phyloP scores from a whole-genome alignment of 1,140 invertebrate species.

The Drosophila nikananu region DNA sequence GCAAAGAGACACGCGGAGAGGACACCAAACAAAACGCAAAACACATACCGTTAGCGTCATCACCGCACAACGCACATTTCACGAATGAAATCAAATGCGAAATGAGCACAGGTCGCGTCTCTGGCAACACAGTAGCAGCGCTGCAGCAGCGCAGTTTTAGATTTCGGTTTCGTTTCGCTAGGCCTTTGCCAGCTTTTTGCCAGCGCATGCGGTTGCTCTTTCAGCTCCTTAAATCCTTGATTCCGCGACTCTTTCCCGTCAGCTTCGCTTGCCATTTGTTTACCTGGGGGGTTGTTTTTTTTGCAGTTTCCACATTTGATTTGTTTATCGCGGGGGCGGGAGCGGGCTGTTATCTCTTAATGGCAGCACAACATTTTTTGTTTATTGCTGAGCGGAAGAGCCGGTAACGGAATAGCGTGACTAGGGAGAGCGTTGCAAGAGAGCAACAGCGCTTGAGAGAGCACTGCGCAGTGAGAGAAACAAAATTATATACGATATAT shows the following conservation, averaged over 20 bases:
- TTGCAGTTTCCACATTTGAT: constrained; percentile 46
- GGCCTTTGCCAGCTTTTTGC: constrained; percentile 13
- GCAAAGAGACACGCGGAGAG: background rate
- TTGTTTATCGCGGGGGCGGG: constrained; percentile 66
- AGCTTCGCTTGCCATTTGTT: constrained; percentile 31
- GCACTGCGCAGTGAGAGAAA: constrained; percentile 25
- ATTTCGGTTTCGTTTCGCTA: constrained; percentile 40
- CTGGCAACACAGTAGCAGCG: constrained; percentile 8
- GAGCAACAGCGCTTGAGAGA: constrained; percentile 4
- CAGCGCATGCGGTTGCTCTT: constrained; percentile 45
- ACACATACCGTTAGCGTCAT: constrained; percentile 47
- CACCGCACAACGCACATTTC: constrained; percentile 79
- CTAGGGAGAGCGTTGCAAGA: constrained; percentile 2
- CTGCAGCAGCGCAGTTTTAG: constrained; percentile 37
- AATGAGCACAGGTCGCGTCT: constrained; percentile 63
- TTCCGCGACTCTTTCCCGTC: constrained; percentile 13
- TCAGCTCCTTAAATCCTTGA: constrained; percentile 29
- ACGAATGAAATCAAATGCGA: constrained; percentile 81
- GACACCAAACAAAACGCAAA: constrained; percentile 24
- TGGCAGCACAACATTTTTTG: constrained; percentile 59
- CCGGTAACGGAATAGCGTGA: constrained; percentile 40
- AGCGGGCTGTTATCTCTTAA: constrained; percentile 11
- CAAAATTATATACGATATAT: background rate
- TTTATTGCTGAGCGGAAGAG: constrained; percentile 65
- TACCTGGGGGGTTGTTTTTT: constrained; percentile 3